These are phyloP conservation scores for Sesia apiformis DNA, from an alignment of 2,888 invertebrate species.

Conservation along the genomic window DNA sequence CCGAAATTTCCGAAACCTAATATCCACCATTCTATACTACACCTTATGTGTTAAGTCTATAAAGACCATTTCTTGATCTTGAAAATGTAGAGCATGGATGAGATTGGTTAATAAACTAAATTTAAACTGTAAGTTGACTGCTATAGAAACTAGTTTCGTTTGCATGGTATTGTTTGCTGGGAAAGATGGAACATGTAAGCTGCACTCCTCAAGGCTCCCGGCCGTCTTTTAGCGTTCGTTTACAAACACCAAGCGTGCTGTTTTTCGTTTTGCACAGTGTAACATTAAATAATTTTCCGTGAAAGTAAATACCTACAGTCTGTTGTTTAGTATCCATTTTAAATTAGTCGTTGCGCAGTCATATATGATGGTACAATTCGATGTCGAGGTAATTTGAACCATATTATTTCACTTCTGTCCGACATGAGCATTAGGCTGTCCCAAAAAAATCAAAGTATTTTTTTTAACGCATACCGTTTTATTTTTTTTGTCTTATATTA, in stretches of 20 bases:
- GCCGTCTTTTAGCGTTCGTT: constrained; percentile 42
- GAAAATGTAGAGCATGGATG: not conserved
- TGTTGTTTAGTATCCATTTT: constrained; percentile 21
- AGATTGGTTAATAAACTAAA: not conserved
- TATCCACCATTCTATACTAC: not conserved
- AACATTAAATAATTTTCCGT: constrained; percentile 57
- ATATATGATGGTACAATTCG: too few relatives aligned
- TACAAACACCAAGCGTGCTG: constrained; percentile 59
- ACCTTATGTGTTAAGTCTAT: not conserved
- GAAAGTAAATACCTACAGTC: constrained; percentile 38
- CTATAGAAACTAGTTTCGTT: not conserved
- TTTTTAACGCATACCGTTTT: too few relatives aligned
- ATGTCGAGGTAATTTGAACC: too few relatives aligned
- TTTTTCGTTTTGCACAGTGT: constrained; percentile 47
- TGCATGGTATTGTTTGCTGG: constrained; percentile 7
- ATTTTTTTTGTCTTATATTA: too few relatives aligned
- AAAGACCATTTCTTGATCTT: not conserved
- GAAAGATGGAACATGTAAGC: constrained; percentile 53
- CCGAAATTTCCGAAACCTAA: constrained; percentile 25
- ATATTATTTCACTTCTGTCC: too few relatives aligned
- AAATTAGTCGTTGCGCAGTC: constrained; percentile 11
- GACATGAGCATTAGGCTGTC: too few relatives aligned
- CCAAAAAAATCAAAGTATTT: too few relatives aligned
- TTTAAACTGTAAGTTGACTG: not conserved
- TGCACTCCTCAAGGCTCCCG: constrained; percentile 58